A percentile compares a stretch with the other conserved stretches of the same genome.
These are phyloP conservation scores for Theocolax elegans DNA, from an alignment of 1,140 invertebrate species.

Conservation along the genomic window DNA sequence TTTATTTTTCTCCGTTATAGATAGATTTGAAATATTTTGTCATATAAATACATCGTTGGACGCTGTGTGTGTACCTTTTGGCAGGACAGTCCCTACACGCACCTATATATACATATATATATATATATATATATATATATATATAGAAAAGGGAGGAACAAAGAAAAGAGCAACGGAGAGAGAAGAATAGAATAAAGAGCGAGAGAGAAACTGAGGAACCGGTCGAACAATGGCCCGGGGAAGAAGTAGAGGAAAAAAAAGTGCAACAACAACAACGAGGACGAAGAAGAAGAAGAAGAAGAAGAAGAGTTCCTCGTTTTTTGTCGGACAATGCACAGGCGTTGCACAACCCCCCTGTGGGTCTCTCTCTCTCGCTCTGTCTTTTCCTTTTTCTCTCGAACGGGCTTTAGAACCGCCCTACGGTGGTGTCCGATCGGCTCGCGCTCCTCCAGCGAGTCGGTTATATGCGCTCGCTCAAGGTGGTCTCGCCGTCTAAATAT, in stretches of 20 bases:
- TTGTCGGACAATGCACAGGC: constrained; percentile 28
- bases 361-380: neutral
- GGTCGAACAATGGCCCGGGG: constrained; percentile 42
- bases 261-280: neutral
- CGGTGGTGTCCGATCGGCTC: neutral
- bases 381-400: neutral
- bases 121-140: too few species aligned
- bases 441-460: neutral
- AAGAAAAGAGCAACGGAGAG: neutral
- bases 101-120: too few species aligned
- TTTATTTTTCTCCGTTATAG: too few species aligned
- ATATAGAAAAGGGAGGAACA: neutral
- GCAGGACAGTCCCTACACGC: too few species aligned
- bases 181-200: constrained; percentile 16
- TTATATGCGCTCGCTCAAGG: constrained; percentile 38
- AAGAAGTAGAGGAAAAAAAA: constrained; percentile 8
- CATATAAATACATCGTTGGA: too few species aligned
- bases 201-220: constrained; percentile 37
- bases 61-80: too few species aligned
- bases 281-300: constrained; percentile 1
- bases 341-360: constrained; percentile 14
- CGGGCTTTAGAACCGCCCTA: constrained; percentile 4
- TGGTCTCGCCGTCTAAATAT: constrained; percentile 47
- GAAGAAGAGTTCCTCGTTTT: constrained; percentile 28
- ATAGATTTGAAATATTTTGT: too few species aligned